phyloP scores from a whole-genome alignment of 2,797 vertebrate genomes.

The Echeneis naucrates region DNA sequence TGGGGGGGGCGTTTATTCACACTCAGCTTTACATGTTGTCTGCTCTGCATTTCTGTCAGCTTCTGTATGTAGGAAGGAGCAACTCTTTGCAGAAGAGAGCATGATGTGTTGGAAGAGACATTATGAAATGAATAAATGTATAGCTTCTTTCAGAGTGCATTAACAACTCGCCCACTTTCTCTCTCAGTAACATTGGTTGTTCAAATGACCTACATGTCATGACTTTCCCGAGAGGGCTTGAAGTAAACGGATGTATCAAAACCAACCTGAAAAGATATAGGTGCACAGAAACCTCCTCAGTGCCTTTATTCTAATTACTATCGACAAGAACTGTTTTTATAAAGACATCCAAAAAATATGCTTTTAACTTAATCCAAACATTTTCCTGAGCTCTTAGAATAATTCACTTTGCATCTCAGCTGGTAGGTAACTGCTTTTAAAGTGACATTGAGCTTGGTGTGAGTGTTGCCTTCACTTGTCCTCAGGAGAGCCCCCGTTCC shows the following conservation, averaged over 20 bases:
- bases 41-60: neutral
- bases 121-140: slow-evolving; percentile 34
- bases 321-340: slow-evolving; percentile 21
- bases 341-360: neutral
- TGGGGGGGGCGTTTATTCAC: slow-evolving; percentile 11
- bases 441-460: slow-evolving; percentile 18
- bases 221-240: slow-evolving; percentile 45
- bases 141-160: slow-evolving; percentile 27
- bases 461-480: slow-evolving; percentile 16
- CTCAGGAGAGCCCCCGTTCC: slow-evolving; percentile 2
- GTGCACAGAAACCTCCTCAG: slow-evolving; percentile 33
- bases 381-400: slow-evolving; percentile 12
- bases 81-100: no score
- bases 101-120: no score
- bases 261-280: slow-evolving; percentile 34
- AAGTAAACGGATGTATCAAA: slow-evolving; percentile 44
- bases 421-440: slow-evolving; percentile 18
- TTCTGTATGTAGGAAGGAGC: no score
- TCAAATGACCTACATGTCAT: slow-evolving; percentile 20
- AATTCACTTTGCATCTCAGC: slow-evolving; percentile 4
- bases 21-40: neutral
- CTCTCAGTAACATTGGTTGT: slow-evolving; percentile 39
- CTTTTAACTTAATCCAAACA: neutral
- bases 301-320: slow-evolving; percentile 48
- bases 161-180: slow-evolving; percentile 41